Base-by-base conservation (phyloP, 2,797 vertebrate species). In the Serranus cabrilla region DNA sequence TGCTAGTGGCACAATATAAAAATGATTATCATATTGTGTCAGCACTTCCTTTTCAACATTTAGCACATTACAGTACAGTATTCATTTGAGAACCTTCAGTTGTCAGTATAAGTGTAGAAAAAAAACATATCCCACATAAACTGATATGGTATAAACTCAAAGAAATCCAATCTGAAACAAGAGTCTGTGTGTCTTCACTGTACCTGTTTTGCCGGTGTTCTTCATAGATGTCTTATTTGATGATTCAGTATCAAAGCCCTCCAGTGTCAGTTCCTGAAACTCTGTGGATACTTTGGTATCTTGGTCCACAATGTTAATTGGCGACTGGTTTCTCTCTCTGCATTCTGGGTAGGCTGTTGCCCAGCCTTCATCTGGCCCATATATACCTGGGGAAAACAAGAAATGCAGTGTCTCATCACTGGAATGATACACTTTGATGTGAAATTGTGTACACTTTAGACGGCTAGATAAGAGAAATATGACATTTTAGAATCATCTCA, bases 151-250 rank as follows among this genome's bases (percentile, higher is more conserved):
- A 37, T 50, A 17, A 49, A 23, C 11, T 5, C 25, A 27, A 2
- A 23, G 1, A 39, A 61, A 57, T 25, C 23, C 13, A 8, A 9
- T 54, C 39, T 61, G n/a, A 2, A 18, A 0, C 17, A 23, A 5
- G 10, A 27, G 23, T 11, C 14, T 10, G 25, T 62, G 50, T 18
- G 9, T 60, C 3, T 47, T 50, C 43, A 25, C 25, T 23, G 11
- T 93, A 98, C 98, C 97, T 78, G 97, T 99, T 94, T 99, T 99
- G 50, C 98, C 98, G 3, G 97, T 99, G 91, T 99, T 99, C 91
- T 99, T 99, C 98, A 99, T 99, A 66, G 97, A 97, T 11, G 98
- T 99, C 93, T 97, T 98, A 89, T 99, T 99, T 1, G 97, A 99
- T 34, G 98, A 99, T 74, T 98, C 96, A 0, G 86, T 87, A 63